Percentiles rank a stretch among this genome's conserved stretches.
These are phyloP conservation scores for Lichenostomus cassidix DNA, from an alignment of 2,113 vertebrate species.

Conservation along the genomic window DNA sequence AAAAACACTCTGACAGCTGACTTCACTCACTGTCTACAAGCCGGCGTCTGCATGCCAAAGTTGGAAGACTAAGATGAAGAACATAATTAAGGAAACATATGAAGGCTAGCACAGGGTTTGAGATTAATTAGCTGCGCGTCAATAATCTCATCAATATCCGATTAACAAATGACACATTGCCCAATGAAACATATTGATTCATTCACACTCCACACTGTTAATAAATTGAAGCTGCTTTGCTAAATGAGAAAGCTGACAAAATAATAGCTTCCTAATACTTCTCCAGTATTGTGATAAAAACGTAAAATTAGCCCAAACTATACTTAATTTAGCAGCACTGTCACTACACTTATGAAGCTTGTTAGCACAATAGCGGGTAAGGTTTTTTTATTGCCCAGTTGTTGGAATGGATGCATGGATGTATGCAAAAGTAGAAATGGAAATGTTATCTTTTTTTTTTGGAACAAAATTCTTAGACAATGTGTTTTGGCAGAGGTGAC, in stretches of 20 bases:
- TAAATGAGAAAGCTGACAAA: slow-evolving; percentile 88
- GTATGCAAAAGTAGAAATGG: not conserved
- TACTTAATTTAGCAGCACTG: slow-evolving; percentile 74
- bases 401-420: not conserved
- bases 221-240: slow-evolving; percentile 93
- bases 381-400: not conserved
- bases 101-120: slow-evolving; percentile 86
- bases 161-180: slow-evolving; percentile 99
- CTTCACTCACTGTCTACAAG: slow-evolving; percentile 82
- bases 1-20: slow-evolving; percentile 77
- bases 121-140: slow-evolving; percentile 99
- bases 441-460: not conserved
- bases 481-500: not conserved
- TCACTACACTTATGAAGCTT: slow-evolving; percentile 52
- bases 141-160: slow-evolving; percentile 99
- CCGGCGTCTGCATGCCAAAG: slow-evolving; percentile 73
- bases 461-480: not conserved
- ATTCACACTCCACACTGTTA: slow-evolving; percentile 88
- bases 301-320: slow-evolving; percentile 76
- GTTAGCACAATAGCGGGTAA: slow-evolving; percentile 17
- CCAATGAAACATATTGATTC: slow-evolving; percentile 98
- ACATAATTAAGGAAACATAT: slow-evolving; percentile 99
- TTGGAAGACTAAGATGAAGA: slow-evolving; percentile 94
- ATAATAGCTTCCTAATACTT: slow-evolving; percentile 79
- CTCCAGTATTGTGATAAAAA: slow-evolving; percentile 76